Evolutionary conservation across 1,140 invertebrate species (phyloP), one percentile per base, ranked within the genome.

Genomic region (Pseudachorutes palmiensis): DNA sequence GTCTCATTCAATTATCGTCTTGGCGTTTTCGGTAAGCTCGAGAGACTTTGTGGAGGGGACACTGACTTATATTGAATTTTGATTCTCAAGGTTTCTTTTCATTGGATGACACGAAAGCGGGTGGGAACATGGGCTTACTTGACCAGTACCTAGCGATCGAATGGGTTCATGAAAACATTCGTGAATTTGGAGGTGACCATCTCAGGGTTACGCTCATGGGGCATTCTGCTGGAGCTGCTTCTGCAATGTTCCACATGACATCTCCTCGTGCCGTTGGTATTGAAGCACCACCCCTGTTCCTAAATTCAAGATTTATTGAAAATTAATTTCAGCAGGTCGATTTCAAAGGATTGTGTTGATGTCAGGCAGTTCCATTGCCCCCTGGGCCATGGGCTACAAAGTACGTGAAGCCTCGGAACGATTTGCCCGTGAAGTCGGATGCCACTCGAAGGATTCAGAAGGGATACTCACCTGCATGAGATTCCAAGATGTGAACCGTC

Each of bases 101-200:
- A 2, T 65, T 70, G 70, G 72, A 74, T 30, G 72, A 74, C 48
- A 57, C 66, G 1, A 70, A 68, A 63, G 65, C 70, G 41, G 70
- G 67, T n/a, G 72, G 79, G 19, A 80, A 80, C 68, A 78, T 76
- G 68, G 79, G 77, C 0, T 70, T 79, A 30, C 30, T 79, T 73
- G 80, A 81, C 70, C 79, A 81, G 58, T 74, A 77, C 24, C 65
- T 77, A 16, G 79, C 80, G 0, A 73, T 82, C 9, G 66, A 75
- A 60, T 82, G 80, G 80, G 75, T 80, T 2, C 70, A 77, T 51
- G 69, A 76, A 32, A 78, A 82, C 71, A 78, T 81, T 65, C 64
- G 65, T 2, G 71, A 73, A n/a, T 82, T 82, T 65, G 79, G 80
- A 1, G 81, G 81, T 28, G 77, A 82, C 68, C 75, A 77, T 0